Conservation (phyloP, 2,797 vertebrate species). For the Poecile montanus region DNA sequence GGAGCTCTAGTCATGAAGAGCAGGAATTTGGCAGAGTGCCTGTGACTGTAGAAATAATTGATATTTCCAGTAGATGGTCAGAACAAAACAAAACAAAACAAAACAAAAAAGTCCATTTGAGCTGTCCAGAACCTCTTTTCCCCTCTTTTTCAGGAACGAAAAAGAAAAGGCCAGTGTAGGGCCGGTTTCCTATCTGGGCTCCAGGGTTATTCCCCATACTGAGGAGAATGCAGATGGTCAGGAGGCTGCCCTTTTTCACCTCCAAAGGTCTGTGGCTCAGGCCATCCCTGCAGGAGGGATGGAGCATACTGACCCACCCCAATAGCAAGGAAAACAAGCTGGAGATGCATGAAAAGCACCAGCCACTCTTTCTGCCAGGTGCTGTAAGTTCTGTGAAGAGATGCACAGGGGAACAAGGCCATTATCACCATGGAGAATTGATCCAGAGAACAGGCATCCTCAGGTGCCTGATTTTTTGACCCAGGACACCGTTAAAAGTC, state of each 20-base stretch:
- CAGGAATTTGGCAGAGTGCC: not conserved
- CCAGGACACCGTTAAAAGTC: not conserved
- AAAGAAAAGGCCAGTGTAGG: not conserved
- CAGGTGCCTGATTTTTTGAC: not conserved
- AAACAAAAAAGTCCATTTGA: not conserved
- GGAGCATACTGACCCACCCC: rapidly evolving
- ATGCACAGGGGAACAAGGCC: not conserved
- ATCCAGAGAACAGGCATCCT: not conserved
- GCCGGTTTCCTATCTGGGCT: not conserved
- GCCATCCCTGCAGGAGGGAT: too few species aligned
- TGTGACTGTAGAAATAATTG: not conserved
- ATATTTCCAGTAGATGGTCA: constrained; percentile 14
- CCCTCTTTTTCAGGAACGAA: not conserved
- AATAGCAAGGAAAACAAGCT: rapidly evolving
- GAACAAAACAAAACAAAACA: not conserved
- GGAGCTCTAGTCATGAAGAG: not conserved
- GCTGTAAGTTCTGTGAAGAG: not conserved
- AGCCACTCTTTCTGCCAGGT: not conserved
- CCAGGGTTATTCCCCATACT: not conserved
- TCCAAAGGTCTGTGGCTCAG: not conserved
- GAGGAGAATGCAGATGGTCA: not conserved
- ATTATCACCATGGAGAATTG: not conserved
- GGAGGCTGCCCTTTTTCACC: not conserved
- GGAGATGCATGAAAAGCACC: not conserved
- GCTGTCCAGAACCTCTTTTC: not conserved